Evolutionary conservation across 1,140 invertebrate genomes (phyloP).

Genomic region (Drosophila burlai): DNA sequence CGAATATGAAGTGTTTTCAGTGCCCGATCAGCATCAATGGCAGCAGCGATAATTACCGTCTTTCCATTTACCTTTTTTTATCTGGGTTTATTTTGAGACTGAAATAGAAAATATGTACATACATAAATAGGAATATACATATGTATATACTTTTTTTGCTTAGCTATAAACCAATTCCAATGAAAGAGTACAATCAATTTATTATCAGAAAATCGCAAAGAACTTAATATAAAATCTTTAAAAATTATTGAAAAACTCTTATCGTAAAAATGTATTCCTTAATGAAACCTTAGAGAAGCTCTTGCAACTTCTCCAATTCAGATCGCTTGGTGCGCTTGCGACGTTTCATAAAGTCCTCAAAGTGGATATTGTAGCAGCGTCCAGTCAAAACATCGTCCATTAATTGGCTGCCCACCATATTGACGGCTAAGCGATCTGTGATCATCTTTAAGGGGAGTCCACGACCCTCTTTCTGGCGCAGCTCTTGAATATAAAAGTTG

Average conservation of each 20-base stretch:
- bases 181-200: rapidly evolving
- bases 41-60: slow-evolving; percentile 6
- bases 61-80: background rate
- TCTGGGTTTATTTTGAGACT: background rate
- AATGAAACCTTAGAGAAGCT: background rate
- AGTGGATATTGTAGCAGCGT: background rate
- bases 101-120: background rate
- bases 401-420: background rate
- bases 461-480: background rate
- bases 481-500: background rate
- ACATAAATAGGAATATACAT: background rate
- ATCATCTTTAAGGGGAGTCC: background rate
- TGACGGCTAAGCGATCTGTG: background rate
- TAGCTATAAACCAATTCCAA: background rate
- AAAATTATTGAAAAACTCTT: background rate
- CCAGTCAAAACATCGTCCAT: slow-evolving; percentile 4
- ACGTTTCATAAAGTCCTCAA: background rate
- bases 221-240: background rate
- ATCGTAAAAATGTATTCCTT: background rate
- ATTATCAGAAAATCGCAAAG: too few species aligned
- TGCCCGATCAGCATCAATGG: slow-evolving; percentile 14
- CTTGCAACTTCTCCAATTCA: background rate
- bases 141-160: background rate
- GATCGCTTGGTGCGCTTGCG: background rate
- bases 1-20: slow-evolving; percentile 8